Percentiles rank a stretch among this genome's conserved stretches.
phyloP scores from a whole-genome alignment of 2,113 vertebrate species.

The Clarias magur region DNA sequence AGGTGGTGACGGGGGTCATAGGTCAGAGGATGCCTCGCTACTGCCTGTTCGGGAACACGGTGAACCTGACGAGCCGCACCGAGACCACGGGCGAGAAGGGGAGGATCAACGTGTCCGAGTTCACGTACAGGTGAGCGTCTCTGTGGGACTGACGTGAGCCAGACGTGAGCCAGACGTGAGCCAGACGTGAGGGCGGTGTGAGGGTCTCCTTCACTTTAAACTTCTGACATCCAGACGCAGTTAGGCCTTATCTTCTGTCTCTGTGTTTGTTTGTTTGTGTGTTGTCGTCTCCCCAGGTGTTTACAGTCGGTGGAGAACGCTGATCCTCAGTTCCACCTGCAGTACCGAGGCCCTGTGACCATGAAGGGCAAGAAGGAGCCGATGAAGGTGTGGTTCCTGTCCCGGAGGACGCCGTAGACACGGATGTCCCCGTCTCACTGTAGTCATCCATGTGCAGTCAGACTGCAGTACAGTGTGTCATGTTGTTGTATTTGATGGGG shows the following conservation, averaged over 20 bases:
- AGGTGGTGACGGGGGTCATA: conserved; percentile 97
- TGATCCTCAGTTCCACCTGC: conserved; percentile 90
- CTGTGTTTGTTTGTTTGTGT: background rate
- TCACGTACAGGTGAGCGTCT: conserved; percentile 85
- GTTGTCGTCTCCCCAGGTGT: conserved; percentile 74
- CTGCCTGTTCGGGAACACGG: conserved; percentile 97
- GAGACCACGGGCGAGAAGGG: conserved; percentile 97
- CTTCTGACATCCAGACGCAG: too few species aligned
- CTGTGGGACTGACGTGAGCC: too few species aligned
- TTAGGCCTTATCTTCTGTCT: too few species aligned
- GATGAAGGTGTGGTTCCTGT: conserved; percentile 98
- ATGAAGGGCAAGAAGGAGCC: conserved; percentile 99
- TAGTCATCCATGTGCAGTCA: background rate
- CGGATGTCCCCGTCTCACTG: background rate
- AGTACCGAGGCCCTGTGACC: conserved; percentile 88
- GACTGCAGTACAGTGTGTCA: background rate
- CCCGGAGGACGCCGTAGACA: conserved; percentile 81
- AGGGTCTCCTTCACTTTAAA: too few species aligned
- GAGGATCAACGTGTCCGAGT: conserved; percentile 95
- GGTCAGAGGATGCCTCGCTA: conserved; percentile 98
- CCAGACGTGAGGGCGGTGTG: too few species aligned
- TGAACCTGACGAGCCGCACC: conserved; percentile 97
- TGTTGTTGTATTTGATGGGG: background rate
- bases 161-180: too few species aligned
- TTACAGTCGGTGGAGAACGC: conserved; percentile 93